phyloP scores from a whole-genome alignment of 2,888 invertebrate genomes.

The Eupithecia inturbata region DNA sequence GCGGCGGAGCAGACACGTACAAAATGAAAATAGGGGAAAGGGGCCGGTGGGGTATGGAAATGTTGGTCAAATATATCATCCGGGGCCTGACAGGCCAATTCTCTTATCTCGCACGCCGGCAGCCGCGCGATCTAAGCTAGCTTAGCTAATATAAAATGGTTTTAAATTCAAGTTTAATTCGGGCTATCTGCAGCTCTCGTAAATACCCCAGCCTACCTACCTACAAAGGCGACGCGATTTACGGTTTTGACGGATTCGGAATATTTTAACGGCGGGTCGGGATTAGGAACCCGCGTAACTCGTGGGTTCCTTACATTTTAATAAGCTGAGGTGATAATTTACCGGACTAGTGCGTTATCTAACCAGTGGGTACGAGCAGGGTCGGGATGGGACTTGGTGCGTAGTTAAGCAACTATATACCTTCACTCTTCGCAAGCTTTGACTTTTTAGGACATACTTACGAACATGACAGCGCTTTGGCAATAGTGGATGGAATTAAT shows the following conservation, averaged over 20 bases:
- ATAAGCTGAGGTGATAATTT: constrained; percentile 66
- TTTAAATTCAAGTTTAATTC: constrained; percentile 85
- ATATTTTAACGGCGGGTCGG: constrained; percentile 71
- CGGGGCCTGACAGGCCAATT: constrained; percentile 94
- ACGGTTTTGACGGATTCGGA: constrained; percentile 81
- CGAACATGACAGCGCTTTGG: not conserved
- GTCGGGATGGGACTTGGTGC: constrained; percentile 31
- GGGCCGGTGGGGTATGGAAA: constrained; percentile 87
- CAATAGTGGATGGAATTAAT: not conserved
- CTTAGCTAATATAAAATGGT: constrained; percentile 85
- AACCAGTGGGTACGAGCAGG: constrained; percentile 42
- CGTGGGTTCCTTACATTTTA: constrained; percentile 62
- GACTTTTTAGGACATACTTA: not conserved
- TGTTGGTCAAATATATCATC: constrained; percentile 96
- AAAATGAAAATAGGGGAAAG: constrained; percentile 82
- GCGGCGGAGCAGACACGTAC: constrained; percentile 81
- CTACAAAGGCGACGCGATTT: constrained; percentile 79
- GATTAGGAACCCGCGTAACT: constrained; percentile 64
- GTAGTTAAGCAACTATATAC: not conserved
- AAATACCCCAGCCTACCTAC: constrained; percentile 69
- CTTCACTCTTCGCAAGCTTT: not conserved
- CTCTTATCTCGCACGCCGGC: constrained; percentile 90
- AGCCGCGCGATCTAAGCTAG: constrained; percentile 83
- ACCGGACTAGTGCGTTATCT: constrained; percentile 42
- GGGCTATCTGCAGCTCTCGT: constrained; percentile 80